Conservation (phyloP, 2,113 vertebrate genomes). For the Synodontis membranacea region DNA sequence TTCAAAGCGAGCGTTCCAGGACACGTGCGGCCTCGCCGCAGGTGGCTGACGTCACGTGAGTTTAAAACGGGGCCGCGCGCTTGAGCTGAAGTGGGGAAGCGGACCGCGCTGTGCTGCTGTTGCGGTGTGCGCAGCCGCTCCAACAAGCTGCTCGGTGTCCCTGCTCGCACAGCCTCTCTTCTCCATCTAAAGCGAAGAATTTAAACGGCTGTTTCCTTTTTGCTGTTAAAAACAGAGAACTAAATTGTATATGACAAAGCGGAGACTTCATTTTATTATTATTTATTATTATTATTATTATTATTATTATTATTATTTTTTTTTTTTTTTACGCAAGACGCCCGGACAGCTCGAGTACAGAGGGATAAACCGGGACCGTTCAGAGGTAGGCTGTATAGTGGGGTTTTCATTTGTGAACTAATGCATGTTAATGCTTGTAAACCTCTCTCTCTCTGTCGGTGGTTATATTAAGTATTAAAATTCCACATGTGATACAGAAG, state of each 20-base stretch:
- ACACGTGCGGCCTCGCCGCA: conserved; percentile 51
- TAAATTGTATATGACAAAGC: not conserved
- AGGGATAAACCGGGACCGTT: not conserved
- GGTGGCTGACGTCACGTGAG: conserved; percentile 71
- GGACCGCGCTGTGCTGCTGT: conserved; percentile 27
- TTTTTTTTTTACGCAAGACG: not conserved
- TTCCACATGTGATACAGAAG: not conserved
- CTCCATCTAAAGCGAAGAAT: too few relatives aligned
- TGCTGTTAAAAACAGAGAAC: not conserved
- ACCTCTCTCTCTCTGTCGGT: not conserved
- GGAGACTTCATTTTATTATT: conserved; percentile 6
- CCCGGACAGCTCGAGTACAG: not conserved
- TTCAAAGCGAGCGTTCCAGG: not conserved
- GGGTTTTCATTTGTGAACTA: not conserved
- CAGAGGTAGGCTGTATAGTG: conserved; percentile 3
- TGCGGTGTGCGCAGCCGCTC: not conserved
- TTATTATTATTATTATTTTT: too few relatives aligned
- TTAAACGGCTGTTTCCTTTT: not conserved
- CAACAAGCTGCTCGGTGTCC: not conserved
- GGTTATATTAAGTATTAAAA: not conserved
- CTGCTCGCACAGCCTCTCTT: not conserved
- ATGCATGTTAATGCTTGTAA: too few relatives aligned
- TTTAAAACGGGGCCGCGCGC: conserved; percentile 80
- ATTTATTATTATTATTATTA: too few relatives aligned
- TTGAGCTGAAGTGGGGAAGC: conserved; percentile 55